phyloP scores from a whole-genome alignment of 2,113 vertebrate species.

The Potamarius usumacintae region DNA sequence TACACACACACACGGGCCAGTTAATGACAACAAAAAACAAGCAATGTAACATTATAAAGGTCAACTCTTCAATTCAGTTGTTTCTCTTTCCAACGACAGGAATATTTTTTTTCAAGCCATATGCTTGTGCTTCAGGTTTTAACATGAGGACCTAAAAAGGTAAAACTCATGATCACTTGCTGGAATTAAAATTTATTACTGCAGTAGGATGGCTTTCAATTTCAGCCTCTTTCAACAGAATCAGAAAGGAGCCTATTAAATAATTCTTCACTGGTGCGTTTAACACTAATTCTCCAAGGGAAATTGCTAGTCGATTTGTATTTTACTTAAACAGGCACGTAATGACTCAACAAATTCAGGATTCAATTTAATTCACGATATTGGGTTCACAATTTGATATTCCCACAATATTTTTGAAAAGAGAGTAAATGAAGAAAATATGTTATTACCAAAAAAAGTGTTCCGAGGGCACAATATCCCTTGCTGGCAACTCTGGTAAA shows the following conservation, averaged over 20 bases:
- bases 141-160: not conserved
- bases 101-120: not conserved
- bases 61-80: not conserved
- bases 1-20: not conserved
- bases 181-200: not conserved
- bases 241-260: not conserved
- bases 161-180: not conserved
- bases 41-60: not conserved
- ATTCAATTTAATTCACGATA: too few relatives aligned
- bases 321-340: not conserved
- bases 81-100: not conserved
- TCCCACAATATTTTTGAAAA: too few relatives aligned
- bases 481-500: too few relatives aligned
- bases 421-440: too few relatives aligned
- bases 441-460: too few relatives aligned
- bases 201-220: not conserved
- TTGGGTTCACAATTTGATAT: too few relatives aligned
- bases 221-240: not conserved
- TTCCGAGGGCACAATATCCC: too few relatives aligned
- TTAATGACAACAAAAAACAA: constrained; percentile 14
- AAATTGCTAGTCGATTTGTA: not conserved
- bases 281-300: not conserved
- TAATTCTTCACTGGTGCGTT: not conserved
- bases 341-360: too few relatives aligned
- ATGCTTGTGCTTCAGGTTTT: not conserved